A percentile compares a stretch with the other conserved stretches of the same genome.
Conservation (phyloP, 2,888 invertebrate species). For the Candidula unifasciata region DNA sequence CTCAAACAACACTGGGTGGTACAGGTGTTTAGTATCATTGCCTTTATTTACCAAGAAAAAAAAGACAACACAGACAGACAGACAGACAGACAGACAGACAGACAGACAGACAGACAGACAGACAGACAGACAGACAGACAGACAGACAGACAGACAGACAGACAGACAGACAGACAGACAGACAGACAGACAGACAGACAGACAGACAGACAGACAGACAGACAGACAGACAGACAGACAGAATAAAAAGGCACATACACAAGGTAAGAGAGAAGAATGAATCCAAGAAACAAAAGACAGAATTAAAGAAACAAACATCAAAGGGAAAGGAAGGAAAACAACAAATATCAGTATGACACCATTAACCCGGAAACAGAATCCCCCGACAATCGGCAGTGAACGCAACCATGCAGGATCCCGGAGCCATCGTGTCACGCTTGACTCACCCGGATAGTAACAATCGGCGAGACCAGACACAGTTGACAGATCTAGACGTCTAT, state of each 20-base stretch:
- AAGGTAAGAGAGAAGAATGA: neutral
- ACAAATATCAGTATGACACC: neutral
- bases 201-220: slow-evolving; percentile 35
- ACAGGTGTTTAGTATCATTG: no score
- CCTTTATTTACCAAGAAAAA: neutral
- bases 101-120: slow-evolving; percentile 29
- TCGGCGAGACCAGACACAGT: no score
- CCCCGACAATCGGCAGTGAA: no score
- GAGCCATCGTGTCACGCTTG: no score
- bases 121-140: no score
- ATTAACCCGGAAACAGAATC: no score
- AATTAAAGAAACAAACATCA: neutral
- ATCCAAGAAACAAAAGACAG: neutral
- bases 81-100: neutral
- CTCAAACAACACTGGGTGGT: no score
- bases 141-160: no score
- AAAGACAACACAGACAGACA: no score
- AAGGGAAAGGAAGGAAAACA: neutral
- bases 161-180: slow-evolving; percentile 1
- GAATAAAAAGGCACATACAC: neutral
- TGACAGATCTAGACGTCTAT: no score
- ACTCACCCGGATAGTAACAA: no score
- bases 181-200: slow-evolving; percentile 40
- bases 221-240: neutral
- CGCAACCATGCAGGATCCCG: no score